Percentiles rank a stretch among this genome's conserved stretches.
Conservation (phyloP, 2,797 vertebrate genomes). For the Anniella stebbinsi region DNA sequence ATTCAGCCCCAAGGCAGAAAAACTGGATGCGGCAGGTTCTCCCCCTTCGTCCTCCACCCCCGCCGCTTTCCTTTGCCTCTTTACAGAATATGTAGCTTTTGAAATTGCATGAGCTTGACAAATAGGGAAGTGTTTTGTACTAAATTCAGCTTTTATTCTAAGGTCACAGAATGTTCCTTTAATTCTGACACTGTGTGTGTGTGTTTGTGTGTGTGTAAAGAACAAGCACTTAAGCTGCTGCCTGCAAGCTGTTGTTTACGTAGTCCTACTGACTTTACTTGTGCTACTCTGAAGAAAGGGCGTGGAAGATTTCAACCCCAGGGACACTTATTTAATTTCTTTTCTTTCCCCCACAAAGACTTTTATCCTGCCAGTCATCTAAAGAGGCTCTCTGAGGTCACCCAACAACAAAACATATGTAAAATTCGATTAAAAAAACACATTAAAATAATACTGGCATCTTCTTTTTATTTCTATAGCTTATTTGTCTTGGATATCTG, state of each 20-base stretch:
- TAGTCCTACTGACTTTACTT: background rate
- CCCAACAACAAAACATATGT: background rate
- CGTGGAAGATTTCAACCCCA: background rate
- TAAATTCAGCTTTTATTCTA: constrained; percentile 51
- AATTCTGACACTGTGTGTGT: constrained; percentile 26
- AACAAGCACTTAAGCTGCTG: background rate
- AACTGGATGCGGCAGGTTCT: constrained; percentile 61
- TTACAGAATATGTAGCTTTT: constrained; percentile 52
- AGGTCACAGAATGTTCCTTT: constrained; percentile 53
- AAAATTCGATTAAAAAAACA: background rate
- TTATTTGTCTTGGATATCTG: background rate
- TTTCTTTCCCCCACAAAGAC: background rate
- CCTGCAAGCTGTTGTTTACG: background rate
- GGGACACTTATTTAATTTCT: background rate
- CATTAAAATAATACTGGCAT: background rate
- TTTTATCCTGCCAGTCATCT: background rate
- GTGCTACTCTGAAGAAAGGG: background rate
- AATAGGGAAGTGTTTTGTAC: constrained; percentile 65
- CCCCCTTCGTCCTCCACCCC: background rate
- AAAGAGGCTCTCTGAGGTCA: background rate
- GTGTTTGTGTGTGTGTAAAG: background rate
- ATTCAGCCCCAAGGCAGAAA: constrained; percentile 60
- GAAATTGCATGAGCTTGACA: constrained; percentile 60
- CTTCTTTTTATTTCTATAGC: background rate
- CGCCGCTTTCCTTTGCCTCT: background rate